phyloP scores from a whole-genome alignment of 2,113 vertebrate genomes.

The Platycercus adscitus region DNA sequence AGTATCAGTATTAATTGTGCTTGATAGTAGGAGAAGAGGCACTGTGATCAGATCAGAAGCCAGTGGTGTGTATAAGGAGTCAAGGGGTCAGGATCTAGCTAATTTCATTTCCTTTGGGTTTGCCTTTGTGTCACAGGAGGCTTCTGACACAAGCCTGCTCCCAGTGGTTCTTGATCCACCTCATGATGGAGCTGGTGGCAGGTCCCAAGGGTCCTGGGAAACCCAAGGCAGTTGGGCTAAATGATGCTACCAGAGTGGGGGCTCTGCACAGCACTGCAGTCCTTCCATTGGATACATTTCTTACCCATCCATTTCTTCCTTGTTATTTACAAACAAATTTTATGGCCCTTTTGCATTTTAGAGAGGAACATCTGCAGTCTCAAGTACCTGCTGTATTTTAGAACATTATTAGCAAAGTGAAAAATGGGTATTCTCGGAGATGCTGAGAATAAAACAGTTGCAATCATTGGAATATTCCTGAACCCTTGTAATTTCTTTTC shows the following conservation, averaged over 20 bases:
- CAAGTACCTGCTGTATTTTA: constrained; percentile 12
- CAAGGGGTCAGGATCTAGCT: background rate
- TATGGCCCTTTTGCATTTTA: background rate
- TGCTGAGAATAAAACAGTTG: background rate
- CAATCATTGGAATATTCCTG: background rate
- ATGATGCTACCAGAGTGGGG: fast-evolving
- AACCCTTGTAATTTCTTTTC: background rate
- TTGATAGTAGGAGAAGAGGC: background rate
- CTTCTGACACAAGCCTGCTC: background rate
- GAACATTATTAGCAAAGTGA: background rate
- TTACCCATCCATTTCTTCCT: background rate
- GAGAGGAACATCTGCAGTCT: constrained; percentile 36
- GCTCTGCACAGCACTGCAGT: background rate
- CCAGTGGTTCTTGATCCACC: fast-evolving
- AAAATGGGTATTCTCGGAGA: background rate
- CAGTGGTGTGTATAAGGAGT: background rate
- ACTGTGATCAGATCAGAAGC: background rate
- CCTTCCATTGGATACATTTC: background rate
- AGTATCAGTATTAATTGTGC: background rate
- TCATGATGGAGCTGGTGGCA: background rate
- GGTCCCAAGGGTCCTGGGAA: background rate
- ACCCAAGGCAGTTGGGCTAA: no score
- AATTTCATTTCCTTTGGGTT: background rate
- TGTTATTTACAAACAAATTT: constrained; percentile 27
- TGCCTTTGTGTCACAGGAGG: background rate